A percentile compares a stretch with the other conserved stretches of the same genome.
phyloP scores from a whole-genome alignment of 1,140 invertebrate species.

The Zeugodacus cucurbitae region DNA sequence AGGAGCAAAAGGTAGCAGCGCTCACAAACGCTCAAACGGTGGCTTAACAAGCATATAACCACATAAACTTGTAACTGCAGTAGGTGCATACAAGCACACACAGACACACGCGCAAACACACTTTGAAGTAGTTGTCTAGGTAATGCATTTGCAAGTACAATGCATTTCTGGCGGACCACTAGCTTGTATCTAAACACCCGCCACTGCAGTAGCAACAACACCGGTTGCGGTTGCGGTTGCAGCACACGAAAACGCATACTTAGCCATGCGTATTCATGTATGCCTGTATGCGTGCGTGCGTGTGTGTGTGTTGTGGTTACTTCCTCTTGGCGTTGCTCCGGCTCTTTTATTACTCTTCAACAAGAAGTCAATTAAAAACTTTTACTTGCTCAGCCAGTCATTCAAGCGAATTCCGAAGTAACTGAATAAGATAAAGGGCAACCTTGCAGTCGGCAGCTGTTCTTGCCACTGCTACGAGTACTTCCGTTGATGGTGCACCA shows the following conservation, averaged over 20 bases:
- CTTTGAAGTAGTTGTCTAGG: background rate
- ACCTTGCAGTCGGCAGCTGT: background rate
- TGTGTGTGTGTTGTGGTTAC: background rate
- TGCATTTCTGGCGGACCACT: background rate
- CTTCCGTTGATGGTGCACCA: background rate
- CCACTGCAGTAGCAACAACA: background rate
- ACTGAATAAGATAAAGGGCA: constrained; percentile 13
- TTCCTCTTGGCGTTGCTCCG: background rate
- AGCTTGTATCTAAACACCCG: background rate
- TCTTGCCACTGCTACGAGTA: background rate
- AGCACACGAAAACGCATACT: background rate
- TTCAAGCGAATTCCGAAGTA: constrained; percentile 27
- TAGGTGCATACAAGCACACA: background rate
- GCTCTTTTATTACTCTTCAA: constrained; percentile 30
- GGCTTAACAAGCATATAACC: background rate
- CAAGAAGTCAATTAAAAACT: constrained; percentile 39
- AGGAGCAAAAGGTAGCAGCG: background rate
- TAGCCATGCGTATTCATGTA: background rate
- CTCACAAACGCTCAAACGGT: background rate
- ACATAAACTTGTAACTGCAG: background rate
- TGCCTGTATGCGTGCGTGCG: background rate
- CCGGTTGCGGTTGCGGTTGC: background rate
- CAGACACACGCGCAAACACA: background rate
- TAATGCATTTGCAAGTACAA: background rate
- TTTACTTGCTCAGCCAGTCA: constrained; percentile 24